Evolutionary conservation across 2,113 vertebrate species (phyloP).

Genomic region (Ptyas mucosa): DNA sequence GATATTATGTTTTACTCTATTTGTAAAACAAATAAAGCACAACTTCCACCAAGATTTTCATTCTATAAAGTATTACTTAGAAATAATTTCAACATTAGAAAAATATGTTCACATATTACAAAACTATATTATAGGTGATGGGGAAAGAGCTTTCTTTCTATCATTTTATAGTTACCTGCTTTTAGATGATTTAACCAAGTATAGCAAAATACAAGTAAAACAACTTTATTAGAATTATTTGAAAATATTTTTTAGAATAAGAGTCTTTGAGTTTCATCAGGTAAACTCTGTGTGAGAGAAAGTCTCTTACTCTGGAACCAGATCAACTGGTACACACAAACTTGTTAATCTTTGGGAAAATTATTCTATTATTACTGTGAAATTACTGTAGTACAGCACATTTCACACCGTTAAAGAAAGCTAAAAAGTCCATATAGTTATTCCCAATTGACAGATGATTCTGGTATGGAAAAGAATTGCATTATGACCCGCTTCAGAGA

Average conservation of each 20-base stretch:
- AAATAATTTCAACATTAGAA: neutral
- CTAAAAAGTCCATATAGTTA: neutral
- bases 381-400: neutral
- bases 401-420: neutral
- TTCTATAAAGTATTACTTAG: neutral
- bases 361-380: too few species aligned
- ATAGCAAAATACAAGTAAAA: neutral
- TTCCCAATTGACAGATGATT: neutral
- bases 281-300: neutral
- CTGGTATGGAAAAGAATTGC: neutral
- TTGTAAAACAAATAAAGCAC: neutral
- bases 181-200: neutral
- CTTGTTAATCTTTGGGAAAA: neutral
- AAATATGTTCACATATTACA: neutral
- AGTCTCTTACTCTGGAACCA: neutral
- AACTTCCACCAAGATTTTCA: neutral
- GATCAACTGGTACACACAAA: neutral
- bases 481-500: neutral
- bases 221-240: neutral
- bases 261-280: neutral
- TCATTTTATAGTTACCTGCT: neutral
- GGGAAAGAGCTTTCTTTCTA: neutral
- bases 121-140: neutral
- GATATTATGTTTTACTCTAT: neutral
- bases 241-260: neutral